Evolutionary conservation across 2,797 vertebrate genomes (phyloP), one percentile per base, ranked within the genome.

Genomic region (Anguilla anguilla): DNA sequence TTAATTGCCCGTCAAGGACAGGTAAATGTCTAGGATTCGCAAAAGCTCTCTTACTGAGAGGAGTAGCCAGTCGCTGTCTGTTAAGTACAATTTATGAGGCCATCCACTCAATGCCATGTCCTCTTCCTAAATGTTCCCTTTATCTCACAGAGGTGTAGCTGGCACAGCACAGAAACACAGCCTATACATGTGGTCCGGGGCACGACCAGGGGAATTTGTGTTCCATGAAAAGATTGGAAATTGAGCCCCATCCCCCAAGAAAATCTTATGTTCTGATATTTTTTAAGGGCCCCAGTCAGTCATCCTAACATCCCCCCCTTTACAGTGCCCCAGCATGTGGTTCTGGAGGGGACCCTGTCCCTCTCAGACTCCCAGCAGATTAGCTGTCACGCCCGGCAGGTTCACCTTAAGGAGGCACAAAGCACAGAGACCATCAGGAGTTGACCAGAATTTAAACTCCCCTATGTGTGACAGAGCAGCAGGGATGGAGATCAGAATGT

Each of bases 1-100:
- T 89, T 89, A 88, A 89, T 92, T 91, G 91, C 88, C 85, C 88
- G 89, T 92, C 90, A 90, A 90, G 90, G 87, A 87, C 90, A 92
- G 89, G 88, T 91, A 91, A 93, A 88, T 89, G 87, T 86, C 86
- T 90, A 67, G 87, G 87, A 88, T 91, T 90, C 82, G 84, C 88
- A 57, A 86, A 85, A 74, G 61, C n/a, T 13, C 59, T 49, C 86
- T 85, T 85, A 51, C 86, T 86, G 82, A 83, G 87, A 87, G 82
- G 82, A 90, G 81, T 49, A 61, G 88, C 86, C 86, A 86, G 87
- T 89, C 89, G 85, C 85, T 85, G 88, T 87, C 69, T 86, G 43
- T 91, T 91, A 90, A 89, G 86, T 88, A 85, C 89, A 89, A 90
- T 90, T 90, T 90, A 92, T 91, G 87, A 83, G 53, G 84, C 85